Base-by-base conservation (phyloP, 2,888 invertebrate species). In the Pherbina coryleti region DNA sequence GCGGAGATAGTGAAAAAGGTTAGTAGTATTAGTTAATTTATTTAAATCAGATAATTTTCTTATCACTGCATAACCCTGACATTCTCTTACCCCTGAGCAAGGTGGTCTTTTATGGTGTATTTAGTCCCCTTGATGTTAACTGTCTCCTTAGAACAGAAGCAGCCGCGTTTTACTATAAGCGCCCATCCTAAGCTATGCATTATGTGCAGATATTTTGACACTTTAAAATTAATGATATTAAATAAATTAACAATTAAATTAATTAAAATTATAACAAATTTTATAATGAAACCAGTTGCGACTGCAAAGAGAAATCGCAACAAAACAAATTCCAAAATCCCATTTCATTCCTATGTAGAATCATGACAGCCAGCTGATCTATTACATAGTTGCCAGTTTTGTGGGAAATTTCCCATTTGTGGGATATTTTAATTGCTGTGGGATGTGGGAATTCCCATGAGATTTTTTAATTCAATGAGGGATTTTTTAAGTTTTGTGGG, bases 131-230 rank as follows among this genome's bases (percentile, higher is more conserved):
- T 95, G 72, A 96, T 92, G 75, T 91, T 91, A 37, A 96, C 88
- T 8, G 92, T 92, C 89, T 95, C 95, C 85, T 92, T 93, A 49
- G 93, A 92, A 90, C 96, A 96, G 62, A 95, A 91, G 87, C 96
- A 96, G 49, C 94, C 94, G 91, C 93, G 93, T 91, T 92, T 93
- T 83, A 94, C 91, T 83, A 94, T 92, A 81, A 94, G 90, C 85
- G 92, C 93, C 88, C 94, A 91, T 79, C 94, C 94, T 84, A 94
- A 88, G 81, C 93, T 92, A 86, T 94, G 94, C 94, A 94, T 94
- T 37, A 64, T 51, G 57, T 44, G 34, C 14, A 11, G 7, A 7
- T 69, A 34, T 25, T 1, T 31, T 0, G 37, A 72, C 57, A 34
- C 22, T 64, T 64, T 60, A 14, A 31, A 53, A 11, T 74, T 64